phyloP scores from a whole-genome alignment of 2,888 invertebrate genomes.

The Eupithecia inturbata region DNA sequence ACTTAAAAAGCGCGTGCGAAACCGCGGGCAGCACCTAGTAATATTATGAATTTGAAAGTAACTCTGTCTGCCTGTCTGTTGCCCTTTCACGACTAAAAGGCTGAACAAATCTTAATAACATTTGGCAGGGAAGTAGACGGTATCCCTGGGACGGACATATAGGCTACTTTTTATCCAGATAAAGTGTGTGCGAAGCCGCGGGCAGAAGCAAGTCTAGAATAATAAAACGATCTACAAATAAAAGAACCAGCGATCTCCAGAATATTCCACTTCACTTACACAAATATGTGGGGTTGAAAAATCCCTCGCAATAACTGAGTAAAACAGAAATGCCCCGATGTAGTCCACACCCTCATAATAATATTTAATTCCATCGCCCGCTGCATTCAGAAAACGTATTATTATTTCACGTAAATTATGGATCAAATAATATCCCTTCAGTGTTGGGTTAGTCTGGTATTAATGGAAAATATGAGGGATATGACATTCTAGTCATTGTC shows the following conservation, averaged over 20 bases:
- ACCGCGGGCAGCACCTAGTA: no score
- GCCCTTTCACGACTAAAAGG: no score
- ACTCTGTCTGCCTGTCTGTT: no score
- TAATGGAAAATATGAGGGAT: neutral
- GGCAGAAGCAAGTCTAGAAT: no score
- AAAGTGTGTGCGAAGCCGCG: no score
- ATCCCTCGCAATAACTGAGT: conserved; percentile 4
- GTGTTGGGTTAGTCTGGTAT: neutral
- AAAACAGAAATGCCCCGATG: neutral
- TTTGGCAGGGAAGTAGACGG: no score
- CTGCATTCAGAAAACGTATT: conserved; percentile 7
- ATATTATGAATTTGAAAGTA: no score
- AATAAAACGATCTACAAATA: no score
- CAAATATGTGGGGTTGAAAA: neutral
- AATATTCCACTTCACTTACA: neutral
- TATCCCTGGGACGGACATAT: no score
- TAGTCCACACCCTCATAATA: neutral
- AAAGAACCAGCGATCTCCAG: neutral
- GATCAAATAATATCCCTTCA: conserved; percentile 9
- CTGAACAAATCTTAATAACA: no score
- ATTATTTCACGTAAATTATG: conserved; percentile 8
- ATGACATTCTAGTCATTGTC: neutral
- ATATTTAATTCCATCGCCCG: conserved; percentile 6
- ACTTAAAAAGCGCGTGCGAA: no score
- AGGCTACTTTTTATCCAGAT: no score